Conservation (phyloP, 2,888 invertebrate genomes). For the Chymomyza procnemis region DNA sequence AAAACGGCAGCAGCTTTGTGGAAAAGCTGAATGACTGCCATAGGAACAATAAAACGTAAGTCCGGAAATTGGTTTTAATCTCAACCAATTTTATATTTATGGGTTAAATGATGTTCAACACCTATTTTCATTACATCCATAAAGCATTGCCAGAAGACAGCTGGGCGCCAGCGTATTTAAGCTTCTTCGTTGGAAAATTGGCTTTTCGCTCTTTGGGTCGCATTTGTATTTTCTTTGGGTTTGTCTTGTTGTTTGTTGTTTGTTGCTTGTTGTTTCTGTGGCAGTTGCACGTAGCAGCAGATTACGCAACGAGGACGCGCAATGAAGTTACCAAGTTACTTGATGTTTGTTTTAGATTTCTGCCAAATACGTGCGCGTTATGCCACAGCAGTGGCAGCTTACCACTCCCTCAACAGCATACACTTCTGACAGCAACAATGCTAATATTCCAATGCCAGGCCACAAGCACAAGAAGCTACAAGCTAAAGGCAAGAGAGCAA, state of each 20-base stretch:
- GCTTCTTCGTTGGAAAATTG: neutral
- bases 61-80: neutral
- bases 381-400: neutral
- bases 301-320: constrained; percentile 9
- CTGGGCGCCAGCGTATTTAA: neutral
- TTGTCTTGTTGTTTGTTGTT: neutral
- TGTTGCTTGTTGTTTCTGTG: neutral
- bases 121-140: neutral
- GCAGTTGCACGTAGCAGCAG: neutral
- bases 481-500: neutral
- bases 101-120: neutral
- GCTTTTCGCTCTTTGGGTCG: neutral
- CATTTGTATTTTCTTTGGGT: neutral
- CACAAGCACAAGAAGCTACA: neutral
- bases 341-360: constrained; percentile 26
- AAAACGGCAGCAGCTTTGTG: no score
- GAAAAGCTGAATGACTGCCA: neutral
- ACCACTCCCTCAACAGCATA: no score
- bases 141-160: no score
- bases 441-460: constrained; percentile 36
- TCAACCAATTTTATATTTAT: neutral
- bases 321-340: constrained; percentile 16
- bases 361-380: constrained; percentile 15
- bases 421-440: constrained; percentile 29
- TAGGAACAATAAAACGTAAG: neutral